Evolutionary conservation across 2,888 invertebrate species (phyloP).

Genomic region (Drosophila anomalipes): DNA sequence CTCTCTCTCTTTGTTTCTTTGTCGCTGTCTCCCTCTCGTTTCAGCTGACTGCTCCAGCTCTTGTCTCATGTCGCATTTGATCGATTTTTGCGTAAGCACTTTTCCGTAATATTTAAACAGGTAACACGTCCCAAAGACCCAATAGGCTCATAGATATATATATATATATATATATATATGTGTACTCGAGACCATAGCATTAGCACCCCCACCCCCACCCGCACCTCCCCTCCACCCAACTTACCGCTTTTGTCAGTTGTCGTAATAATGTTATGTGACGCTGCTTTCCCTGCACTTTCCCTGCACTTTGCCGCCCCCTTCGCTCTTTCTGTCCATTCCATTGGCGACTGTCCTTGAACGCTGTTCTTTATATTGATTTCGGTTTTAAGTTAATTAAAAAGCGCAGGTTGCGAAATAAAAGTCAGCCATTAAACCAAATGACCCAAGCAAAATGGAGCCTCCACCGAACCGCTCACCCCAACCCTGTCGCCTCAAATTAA

Average conservation of each 20-base stretch:
- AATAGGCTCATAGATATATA: not conserved
- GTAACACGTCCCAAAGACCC: conserved; percentile 38
- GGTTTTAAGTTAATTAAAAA: conserved; percentile 74
- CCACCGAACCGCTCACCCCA: not conserved
- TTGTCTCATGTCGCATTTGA: conserved; percentile 40
- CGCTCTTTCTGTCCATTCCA: conserved; percentile 14
- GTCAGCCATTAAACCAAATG: conserved; percentile 55
- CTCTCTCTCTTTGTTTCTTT: not conserved
- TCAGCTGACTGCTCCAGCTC: conserved; percentile 4
- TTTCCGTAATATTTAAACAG: conserved; percentile 42
- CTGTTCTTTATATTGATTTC: conserved; percentile 62
- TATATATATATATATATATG: conserved; percentile 1
- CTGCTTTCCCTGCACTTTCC: conserved; percentile 15
- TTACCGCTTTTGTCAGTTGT: conserved; percentile 30
- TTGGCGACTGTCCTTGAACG: conserved; percentile 58
- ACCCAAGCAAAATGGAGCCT: conserved; percentile 36
- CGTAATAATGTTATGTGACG: conserved; percentile 62
- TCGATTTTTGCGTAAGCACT: conserved; percentile 64
- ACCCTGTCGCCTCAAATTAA: conserved; percentile 16
- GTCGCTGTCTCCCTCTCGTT: not conserved
- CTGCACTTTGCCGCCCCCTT: conserved; percentile 3
- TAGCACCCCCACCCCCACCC: not conserved
- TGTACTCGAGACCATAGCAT: conserved; percentile 20
- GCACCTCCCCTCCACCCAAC: too few species aligned
- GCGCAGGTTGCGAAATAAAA: conserved; percentile 53